These are phyloP conservation scores for Orbicella faveolata DNA, from an alignment of 64 coral and sea anemone genomes.

Conservation along the genomic window DNA sequence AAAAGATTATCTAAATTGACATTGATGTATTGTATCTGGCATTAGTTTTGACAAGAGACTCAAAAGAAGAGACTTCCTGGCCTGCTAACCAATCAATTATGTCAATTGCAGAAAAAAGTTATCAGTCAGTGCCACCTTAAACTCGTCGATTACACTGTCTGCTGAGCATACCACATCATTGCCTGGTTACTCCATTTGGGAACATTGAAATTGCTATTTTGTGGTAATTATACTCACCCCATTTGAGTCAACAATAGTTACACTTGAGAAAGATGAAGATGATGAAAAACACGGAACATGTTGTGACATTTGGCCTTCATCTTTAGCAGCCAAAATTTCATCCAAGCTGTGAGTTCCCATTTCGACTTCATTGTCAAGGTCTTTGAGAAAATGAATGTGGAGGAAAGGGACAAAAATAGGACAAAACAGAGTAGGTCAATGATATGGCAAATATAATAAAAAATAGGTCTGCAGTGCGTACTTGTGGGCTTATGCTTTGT, in stretches of 20 bases:
- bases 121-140: not conserved
- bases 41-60: no score
- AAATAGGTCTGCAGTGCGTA: no score
- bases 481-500: no score
- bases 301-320: not conserved
- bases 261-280: conserved; percentile 70
- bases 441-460: no score
- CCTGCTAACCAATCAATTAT: no score
- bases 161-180: not conserved
- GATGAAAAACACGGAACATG: conserved; percentile 49
- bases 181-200: no score
- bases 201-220: no score
- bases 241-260: conserved; percentile 68
- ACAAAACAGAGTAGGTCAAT: no score
- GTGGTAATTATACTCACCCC: conserved; percentile 54
- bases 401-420: no score
- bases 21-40: no score
- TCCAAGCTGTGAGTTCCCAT: conserved; percentile 76
- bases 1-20: no score
- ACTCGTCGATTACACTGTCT: not conserved
- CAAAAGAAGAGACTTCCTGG: not conserved
- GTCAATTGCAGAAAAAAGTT: not conserved
- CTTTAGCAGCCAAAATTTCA: conserved; percentile 58
- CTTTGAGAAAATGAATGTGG: conserved; percentile 14
- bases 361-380: conserved; percentile 83